These are phyloP conservation scores for Gymnocheta viridis DNA, from an alignment of 2,888 invertebrate genomes.

Conservation along the genomic window DNA sequence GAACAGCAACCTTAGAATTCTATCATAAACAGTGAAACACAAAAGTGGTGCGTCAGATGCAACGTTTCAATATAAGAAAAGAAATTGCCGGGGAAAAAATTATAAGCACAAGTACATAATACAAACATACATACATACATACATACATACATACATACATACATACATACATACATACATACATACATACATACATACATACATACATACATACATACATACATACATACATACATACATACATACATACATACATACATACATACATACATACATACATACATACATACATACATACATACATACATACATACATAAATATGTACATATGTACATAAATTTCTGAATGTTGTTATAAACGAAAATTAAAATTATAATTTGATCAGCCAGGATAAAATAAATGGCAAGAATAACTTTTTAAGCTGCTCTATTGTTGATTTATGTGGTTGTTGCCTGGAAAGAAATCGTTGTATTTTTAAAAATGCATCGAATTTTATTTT, in stretches of 20 bases:
- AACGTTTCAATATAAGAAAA: background rate
- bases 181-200: too few species aligned
- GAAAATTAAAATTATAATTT: background rate
- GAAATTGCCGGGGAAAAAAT: background rate
- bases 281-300: too few species aligned
- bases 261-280: too few species aligned
- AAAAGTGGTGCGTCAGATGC: background rate
- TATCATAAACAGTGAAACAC: constrained; percentile 19
- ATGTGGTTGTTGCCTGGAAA: constrained; percentile 2
- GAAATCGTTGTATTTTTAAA: background rate
- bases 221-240: too few species aligned
- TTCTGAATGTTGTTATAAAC: background rate
- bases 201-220: too few species aligned
- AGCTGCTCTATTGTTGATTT: background rate
- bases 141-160: too few species aligned
- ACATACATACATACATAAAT: too few species aligned
- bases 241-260: too few species aligned
- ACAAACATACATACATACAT: too few species aligned
- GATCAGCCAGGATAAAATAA: background rate
- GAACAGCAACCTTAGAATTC: background rate
- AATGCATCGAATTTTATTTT: constrained; percentile 1
- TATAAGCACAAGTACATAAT: too few species aligned
- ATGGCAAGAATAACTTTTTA: background rate
- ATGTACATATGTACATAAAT: too few species aligned
- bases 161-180: too few species aligned